Conservation (phyloP, 2,797 vertebrate species). For the Podargus strigoides region DNA sequence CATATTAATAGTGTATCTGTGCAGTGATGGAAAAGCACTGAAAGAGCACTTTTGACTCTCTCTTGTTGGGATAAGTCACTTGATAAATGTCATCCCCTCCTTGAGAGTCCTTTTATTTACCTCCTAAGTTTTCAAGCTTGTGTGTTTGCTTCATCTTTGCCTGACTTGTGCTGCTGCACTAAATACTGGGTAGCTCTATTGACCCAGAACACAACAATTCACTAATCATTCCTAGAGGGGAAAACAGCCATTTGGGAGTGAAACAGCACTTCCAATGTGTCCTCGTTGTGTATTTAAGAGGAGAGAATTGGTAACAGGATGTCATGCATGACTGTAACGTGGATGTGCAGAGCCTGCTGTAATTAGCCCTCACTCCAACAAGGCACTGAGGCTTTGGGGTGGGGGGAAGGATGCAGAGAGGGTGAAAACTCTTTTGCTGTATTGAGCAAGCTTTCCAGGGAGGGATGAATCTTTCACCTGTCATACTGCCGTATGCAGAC, state of each 20-base stretch:
- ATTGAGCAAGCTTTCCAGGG: not conserved
- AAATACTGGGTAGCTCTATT: not conserved
- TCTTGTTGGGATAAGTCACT: not conserved
- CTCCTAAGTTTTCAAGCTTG: not conserved
- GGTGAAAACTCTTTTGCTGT: not conserved
- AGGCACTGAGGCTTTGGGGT: not conserved
- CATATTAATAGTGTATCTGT: not conserved
- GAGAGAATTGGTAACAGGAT: not conserved
- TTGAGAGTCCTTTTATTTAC: not conserved
- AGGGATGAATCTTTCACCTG: not conserved
- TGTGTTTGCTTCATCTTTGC: not conserved
- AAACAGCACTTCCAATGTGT: not conserved
- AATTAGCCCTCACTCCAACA: not conserved
- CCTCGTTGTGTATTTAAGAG: not conserved
- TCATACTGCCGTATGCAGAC: not conserved
- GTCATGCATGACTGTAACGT: accelerated
- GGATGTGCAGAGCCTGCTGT: not conserved
- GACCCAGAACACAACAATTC: not conserved
- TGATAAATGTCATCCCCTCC: not conserved
- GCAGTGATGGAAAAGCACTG: not conserved
- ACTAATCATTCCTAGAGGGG: not conserved
- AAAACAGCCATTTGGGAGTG: not conserved
- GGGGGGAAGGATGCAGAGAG: not conserved
- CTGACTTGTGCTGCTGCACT: not conserved
- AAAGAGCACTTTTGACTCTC: not conserved